Conservation (phyloP, 2,113 vertebrate genomes). For the Daubentonia madagascariensis region DNA sequence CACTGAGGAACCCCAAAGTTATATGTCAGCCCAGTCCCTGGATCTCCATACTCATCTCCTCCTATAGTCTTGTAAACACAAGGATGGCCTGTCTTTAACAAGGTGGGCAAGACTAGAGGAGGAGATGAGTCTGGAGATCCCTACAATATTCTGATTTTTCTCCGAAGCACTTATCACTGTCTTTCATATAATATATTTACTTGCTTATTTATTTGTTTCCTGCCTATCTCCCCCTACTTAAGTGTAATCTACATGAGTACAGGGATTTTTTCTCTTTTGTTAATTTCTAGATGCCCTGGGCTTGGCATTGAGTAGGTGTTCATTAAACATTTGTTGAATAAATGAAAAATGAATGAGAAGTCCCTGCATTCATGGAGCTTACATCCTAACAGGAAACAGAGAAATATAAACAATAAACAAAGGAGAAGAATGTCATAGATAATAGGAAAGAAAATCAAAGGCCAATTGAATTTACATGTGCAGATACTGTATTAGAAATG, state of each 20-base stretch:
- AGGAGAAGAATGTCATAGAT: neutral
- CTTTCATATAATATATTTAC: neutral
- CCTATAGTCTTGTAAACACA: too few relatives aligned
- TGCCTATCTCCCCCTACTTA: too few relatives aligned
- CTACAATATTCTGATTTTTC: neutral
- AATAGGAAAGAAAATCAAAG: neutral
- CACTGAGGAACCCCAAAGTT: neutral
- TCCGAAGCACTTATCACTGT: neutral
- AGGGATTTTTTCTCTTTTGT: neutral
- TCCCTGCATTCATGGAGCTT: neutral
- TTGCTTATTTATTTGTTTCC: neutral
- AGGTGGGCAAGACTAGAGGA: too few relatives aligned
- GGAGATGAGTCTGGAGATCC: too few relatives aligned
- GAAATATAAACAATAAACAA: neutral
- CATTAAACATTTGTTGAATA: neutral
- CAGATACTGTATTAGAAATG: neutral
- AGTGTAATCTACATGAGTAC: neutral
- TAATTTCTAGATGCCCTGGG: neutral
- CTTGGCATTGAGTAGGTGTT: neutral
- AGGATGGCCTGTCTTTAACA: too few relatives aligned
- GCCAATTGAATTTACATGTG: neutral
- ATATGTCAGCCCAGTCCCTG: neutral
- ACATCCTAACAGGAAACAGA: too few relatives aligned
- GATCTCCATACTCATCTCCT: neutral
- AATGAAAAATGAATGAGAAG: neutral